Percentiles rank a stretch among this genome's conserved stretches.
phyloP scores from a whole-genome alignment of 2,888 invertebrate species.

The Tetranychus truncatus region DNA sequence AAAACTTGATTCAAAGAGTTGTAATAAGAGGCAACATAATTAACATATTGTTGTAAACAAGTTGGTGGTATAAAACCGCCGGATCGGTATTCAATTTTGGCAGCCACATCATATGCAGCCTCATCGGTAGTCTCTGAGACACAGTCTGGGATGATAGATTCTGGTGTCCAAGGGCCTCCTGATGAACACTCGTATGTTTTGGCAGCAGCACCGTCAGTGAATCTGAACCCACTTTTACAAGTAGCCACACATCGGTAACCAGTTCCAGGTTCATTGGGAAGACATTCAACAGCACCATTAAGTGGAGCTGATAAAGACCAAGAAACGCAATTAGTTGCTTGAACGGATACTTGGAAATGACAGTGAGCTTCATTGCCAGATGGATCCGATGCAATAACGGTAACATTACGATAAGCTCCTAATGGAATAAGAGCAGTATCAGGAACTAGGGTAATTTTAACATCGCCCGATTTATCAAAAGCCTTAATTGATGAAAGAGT shows the following conservation, averaged over 20 bases:
- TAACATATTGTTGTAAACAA: conserved; percentile 63
- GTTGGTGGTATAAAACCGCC: conserved; percentile 69
- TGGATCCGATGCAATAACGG: conserved; percentile 67
- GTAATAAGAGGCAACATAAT: conserved; percentile 41
- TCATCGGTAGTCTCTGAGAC: conserved; percentile 85
- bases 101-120: conserved; percentile 78
- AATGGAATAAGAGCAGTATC: conserved; percentile 58
- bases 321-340: conserved; percentile 80
- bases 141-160: conserved; percentile 78
- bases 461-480: conserved; percentile 70
- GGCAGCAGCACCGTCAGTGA: conserved; percentile 70
- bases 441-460: conserved; percentile 46
- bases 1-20: conserved; percentile 56
- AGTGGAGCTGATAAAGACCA: conserved; percentile 79
- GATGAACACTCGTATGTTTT: conserved; percentile 68
- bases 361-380: conserved; percentile 73
- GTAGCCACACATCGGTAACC: conserved; percentile 63
- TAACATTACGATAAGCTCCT: conserved; percentile 40
- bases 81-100: conserved; percentile 65
- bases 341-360: conserved; percentile 78
- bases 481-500: conserved; percentile 64
- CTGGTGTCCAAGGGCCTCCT: conserved; percentile 61
- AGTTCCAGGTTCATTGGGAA: conserved; percentile 49
- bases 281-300: conserved; percentile 68
- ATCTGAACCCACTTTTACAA: conserved; percentile 66